These are phyloP conservation scores for Pyrrhosoma nymphula DNA, from an alignment of 2,888 invertebrate species.

Conservation along the genomic window DNA sequence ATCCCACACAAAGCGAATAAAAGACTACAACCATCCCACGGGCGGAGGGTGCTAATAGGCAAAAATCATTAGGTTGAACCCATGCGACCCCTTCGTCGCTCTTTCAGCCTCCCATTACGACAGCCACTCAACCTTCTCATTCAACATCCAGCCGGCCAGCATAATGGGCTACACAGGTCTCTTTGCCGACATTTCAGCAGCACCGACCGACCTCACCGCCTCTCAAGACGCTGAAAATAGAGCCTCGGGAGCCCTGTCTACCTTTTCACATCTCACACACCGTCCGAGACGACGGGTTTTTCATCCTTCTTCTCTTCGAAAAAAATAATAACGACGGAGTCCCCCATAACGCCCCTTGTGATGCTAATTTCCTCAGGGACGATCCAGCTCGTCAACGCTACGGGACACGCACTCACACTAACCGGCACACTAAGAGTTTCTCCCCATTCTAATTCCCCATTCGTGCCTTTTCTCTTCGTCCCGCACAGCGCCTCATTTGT, in stretches of 20 bases:
- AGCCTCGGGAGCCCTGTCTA: neutral
- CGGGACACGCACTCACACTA: neutral
- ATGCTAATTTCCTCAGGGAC: neutral
- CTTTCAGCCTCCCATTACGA: neutral
- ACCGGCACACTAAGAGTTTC: neutral
- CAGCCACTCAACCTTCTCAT: neutral
- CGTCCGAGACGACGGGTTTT: neutral
- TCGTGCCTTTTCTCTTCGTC: neutral
- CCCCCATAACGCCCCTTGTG: neutral
- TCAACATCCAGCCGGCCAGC: neutral
- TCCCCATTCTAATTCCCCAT: neutral
- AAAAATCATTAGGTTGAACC: neutral
- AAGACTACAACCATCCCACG: neutral
- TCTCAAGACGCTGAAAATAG: neutral
- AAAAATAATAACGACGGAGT: neutral
- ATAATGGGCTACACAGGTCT: slow-evolving; percentile 15
- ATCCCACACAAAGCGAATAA: neutral
- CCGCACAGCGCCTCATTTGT: slow-evolving; percentile 23
- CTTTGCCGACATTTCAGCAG: neutral
- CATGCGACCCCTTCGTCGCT: neutral
- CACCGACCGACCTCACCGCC: neutral
- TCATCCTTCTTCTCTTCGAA: neutral
- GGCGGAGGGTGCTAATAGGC: neutral
- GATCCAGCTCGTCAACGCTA: slow-evolving; percentile 14
- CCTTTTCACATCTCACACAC: neutral